Evolutionary conservation across 2,888 invertebrate genomes (phyloP).

Genomic region (Scrobipalpa atriplicella): DNA sequence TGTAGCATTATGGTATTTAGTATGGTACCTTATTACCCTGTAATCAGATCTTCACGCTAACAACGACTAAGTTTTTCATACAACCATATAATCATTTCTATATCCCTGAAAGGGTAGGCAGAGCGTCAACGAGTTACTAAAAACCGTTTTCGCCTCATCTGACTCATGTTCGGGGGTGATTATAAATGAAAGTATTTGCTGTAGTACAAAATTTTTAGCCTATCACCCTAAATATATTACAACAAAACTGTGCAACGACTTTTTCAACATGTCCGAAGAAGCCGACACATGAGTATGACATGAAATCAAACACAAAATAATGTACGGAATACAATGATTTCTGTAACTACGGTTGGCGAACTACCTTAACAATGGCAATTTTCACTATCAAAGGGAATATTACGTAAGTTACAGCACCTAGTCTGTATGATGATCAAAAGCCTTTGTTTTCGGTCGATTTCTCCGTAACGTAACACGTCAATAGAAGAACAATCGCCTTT

Average conservation of each 20-base stretch:
- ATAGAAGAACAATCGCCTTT: background rate
- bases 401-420: background rate
- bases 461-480: background rate
- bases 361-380: background rate
- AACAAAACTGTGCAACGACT: too few species aligned
- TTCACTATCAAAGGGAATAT: background rate
- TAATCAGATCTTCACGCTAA: too few species aligned
- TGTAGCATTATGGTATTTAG: too few species aligned
- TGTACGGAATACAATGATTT: background rate
- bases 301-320: background rate
- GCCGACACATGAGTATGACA: too few species aligned
- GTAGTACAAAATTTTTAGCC: background rate
- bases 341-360: background rate
- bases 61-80: background rate
- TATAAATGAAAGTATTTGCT: background rate
- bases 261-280: too few species aligned
- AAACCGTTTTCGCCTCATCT: too few species aligned
- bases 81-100: too few species aligned
- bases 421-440: slow-evolving; percentile 1
- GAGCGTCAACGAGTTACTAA: too few species aligned
- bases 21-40: too few species aligned
- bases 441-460: background rate
- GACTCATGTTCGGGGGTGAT: too few species aligned
- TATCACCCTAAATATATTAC: too few species aligned
- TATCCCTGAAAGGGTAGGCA: too few species aligned